These are phyloP conservation scores for Artemisiospiza belli DNA, from an alignment of 2,113 vertebrate genomes.

Conservation along the genomic window DNA sequence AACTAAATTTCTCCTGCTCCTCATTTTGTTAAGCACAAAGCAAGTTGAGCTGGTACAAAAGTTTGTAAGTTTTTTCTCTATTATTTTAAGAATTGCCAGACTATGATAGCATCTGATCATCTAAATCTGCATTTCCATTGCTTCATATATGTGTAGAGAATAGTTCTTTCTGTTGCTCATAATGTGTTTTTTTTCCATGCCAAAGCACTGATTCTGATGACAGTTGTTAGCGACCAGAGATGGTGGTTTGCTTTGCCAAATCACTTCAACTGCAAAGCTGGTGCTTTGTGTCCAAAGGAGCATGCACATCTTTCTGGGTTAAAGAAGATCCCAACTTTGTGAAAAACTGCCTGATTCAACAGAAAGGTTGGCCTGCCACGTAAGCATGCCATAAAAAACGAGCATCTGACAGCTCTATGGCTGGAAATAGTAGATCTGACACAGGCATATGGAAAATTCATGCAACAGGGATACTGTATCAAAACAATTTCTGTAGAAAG, in stretches of 20 bases:
- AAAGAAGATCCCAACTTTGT: not conserved
- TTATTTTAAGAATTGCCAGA: not conserved
- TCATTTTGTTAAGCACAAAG: not conserved
- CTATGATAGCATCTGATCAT: not conserved
- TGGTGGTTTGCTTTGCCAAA: not conserved
- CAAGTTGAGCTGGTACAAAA: not conserved
- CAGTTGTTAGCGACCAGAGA: not conserved
- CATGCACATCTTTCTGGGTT: not conserved
- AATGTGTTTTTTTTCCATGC: rapidly evolving
- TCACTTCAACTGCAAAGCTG: not conserved
- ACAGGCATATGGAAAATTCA: constrained; percentile 54
- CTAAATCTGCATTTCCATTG: not conserved
- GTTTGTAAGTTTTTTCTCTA: not conserved
- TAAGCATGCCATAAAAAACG: constrained; percentile 14
- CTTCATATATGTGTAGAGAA: not conserved
- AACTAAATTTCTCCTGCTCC: not conserved
- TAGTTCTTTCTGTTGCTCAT: not conserved
- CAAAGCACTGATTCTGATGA: not conserved
- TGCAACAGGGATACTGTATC: constrained; percentile 48
- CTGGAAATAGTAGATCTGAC: constrained; percentile 49
- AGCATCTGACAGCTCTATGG: constrained; percentile 56
- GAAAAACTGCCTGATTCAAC: not conserved
- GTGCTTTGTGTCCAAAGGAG: not conserved
- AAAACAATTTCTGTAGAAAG: constrained; percentile 40
- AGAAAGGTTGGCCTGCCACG: constrained; percentile 43